Base-by-base conservation (phyloP, 1,140 invertebrate species). In the Amyelois transitella region DNA sequence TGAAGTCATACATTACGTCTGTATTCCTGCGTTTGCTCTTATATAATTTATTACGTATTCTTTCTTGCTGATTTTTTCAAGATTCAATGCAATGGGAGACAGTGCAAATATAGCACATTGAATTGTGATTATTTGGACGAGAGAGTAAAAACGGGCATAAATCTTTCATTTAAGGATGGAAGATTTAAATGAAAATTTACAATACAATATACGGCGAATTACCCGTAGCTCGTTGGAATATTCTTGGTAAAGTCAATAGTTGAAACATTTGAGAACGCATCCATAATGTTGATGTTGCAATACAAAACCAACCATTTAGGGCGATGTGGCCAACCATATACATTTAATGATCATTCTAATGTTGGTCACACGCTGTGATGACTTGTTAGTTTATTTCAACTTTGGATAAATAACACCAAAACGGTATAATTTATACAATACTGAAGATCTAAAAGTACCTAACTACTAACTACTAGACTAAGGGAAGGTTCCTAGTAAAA, bases 321-420 rank as follows among this genome's bases (percentile, higher is more conserved):
- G 59, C 62, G 55, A 45, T 10, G n/a, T 69, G 58, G 70, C 71
- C 69, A 47, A 71, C 53, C 66, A 49, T 50, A 53, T 21, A 43
- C 28, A 51, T 63, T 65, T 69, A 73, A 74, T 64, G 66, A 55
- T 51, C 58, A 53, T 45, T 61, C 64, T 68, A 45, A 53, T 69
- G 55, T 72, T 65, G 63, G 56, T 49, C 59, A 59, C 44, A 51
- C 20, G 47, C 28, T 55, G 24, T 25, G 19, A 32, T 51, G 32
- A 14, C 32, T 38, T 38, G 32, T 38, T 32, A 32, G 28, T 32
- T 38, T 14, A 38, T 28, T 1, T 12, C 32, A 38, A 38, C 32
- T 6, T 38, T 38, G 12, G 25, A 32, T n/a, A n/a, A n/a, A n/a
- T n/a, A n/a, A 32, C 12, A 38, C 1, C n/a, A n/a, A n/a, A n/a